Evolutionary conservation across 2,797 vertebrate genomes (phyloP), one percentile per base, ranked within the genome.

Genomic region (Caiman crocodilus): DNA sequence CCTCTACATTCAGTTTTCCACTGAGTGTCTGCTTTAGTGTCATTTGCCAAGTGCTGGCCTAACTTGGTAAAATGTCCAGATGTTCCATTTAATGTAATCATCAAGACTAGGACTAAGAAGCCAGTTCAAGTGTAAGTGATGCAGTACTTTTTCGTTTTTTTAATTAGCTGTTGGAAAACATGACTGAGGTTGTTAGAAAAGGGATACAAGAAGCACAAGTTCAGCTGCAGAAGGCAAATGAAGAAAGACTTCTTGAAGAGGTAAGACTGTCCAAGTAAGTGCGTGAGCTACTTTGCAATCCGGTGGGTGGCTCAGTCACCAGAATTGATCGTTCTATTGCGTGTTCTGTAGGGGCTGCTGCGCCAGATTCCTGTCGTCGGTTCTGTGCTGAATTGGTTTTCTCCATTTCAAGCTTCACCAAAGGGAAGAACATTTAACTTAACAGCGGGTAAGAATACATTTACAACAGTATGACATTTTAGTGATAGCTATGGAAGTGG

Each of bases 381-480:
- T 76, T 99, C 99, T 1, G 97, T 99, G 92, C 97, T 99, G 25
- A 99, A 99, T 96, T 99, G 99, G 99, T 98, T 99, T 89, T 99
- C 99, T 96, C 99, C 99, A 0, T 98, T 99, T 90, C 98, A 99
- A 89, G 98, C 98, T 82, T 98, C 98, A 10, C 94, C 99, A 3
- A 99, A 99, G 94, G 99, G 99, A 91, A 98, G 98, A 94, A 99
- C 98, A 0, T 99, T 99, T 95, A 99, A 99, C 96, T 88, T 99
- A 95, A 99, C 99, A 76, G 99, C 99, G 98, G 99, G 99, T 99
- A 98, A 84, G 97, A 67, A 13, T 63, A 26, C 56, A 35, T 60
- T 79, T 28, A 28, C 77, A 76, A 57, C 63, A 3, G 0, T 7
- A 55, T 18, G 35, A 1, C 0, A 6, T 67, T 83, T 67, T 83